Evolutionary conservation across 2,113 vertebrate genomes (phyloP), one percentile per base, ranked within the genome.

Genomic region (Ammodytes dubius): DNA sequence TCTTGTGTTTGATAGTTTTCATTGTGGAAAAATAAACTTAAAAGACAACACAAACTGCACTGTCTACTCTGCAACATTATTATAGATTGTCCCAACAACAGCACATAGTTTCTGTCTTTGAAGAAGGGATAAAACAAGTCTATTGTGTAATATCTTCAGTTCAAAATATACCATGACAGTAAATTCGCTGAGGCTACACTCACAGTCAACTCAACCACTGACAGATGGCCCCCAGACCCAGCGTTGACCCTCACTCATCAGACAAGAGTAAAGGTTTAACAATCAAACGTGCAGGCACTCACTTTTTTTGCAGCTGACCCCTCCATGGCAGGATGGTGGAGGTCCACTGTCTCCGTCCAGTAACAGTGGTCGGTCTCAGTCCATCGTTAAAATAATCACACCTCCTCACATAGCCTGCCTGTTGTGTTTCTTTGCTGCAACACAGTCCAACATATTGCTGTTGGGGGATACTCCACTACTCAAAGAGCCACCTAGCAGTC

Each of bases 231-330:
- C 60, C 42, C 69, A 84, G 39, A 70, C 58, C 67, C 57, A 49
- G 67, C n/a, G 0, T 6, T 80, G 58, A 70, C 66, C 43, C 12
- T 78, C 52, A 40, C 19, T 73, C 64, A 59, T 15, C 19, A 39
- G 61, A 49, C 75, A 40, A 13, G 1, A 65, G 54, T 45, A 35
- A 47, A 47, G 0, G 5, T 43, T 2, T 12, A 46, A 74, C 35
- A 69, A 27, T 27, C 27, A 89, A 81, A 79, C 39, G 69, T 19
- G 13, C 13, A 54, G 47, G 8, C 72, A 93, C 94, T 93, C 83
- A 94, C 94, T 84, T 92, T 94, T 74, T 82, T 93, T 47, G 79
- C 59, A 77, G 79, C 56, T 71, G 88, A 89, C 35, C 83, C 91
- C 78, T 93, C 93, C 93, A 94, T 94, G 84, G 78, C 69, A 72